Percentiles rank a stretch among this genome's conserved stretches.
Conservation (phyloP, 2,888 invertebrate genomes). For the Myopa tessellatipennis region DNA sequence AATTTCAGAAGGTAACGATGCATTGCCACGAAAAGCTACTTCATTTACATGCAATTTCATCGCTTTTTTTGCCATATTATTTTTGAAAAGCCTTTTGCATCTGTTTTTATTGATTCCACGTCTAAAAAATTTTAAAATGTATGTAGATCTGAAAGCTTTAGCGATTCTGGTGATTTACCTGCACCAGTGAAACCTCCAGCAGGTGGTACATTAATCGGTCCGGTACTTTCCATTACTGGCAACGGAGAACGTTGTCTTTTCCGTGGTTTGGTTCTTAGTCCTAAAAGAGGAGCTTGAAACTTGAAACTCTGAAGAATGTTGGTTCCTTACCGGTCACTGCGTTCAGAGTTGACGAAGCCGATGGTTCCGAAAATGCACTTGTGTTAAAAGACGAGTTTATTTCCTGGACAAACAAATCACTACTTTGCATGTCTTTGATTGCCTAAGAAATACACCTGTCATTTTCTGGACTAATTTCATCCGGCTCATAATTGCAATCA, state of each 20-base stretch:
- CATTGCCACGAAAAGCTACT: constrained; percentile 28
- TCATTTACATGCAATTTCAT: constrained; percentile 30
- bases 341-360: background rate
- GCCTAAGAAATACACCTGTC: constrained; percentile 9
- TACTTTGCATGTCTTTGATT: background rate
- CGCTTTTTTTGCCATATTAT: constrained; percentile 15
- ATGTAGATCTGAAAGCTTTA: background rate
- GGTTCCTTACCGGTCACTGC: background rate
- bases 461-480: constrained; percentile 23
- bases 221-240: constrained; percentile 16
- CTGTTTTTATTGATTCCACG: background rate
- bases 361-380: constrained; percentile 5
- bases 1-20: constrained; percentile 8
- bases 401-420: constrained; percentile 3
- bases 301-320: background rate
- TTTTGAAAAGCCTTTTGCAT: background rate
- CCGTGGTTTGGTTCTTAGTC: background rate
- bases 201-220: background rate
- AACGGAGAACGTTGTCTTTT: constrained; percentile 18
- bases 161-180: constrained; percentile 5
- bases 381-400: background rate
- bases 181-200: constrained; percentile 8
- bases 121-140: background rate
- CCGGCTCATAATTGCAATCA: background rate
- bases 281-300: too few species aligned